Percentiles rank a stretch among this genome's conserved stretches.
These are phyloP conservation scores for Smutsia gigantea DNA, from an alignment of 2,797 vertebrate genomes.

Conservation along the genomic window DNA sequence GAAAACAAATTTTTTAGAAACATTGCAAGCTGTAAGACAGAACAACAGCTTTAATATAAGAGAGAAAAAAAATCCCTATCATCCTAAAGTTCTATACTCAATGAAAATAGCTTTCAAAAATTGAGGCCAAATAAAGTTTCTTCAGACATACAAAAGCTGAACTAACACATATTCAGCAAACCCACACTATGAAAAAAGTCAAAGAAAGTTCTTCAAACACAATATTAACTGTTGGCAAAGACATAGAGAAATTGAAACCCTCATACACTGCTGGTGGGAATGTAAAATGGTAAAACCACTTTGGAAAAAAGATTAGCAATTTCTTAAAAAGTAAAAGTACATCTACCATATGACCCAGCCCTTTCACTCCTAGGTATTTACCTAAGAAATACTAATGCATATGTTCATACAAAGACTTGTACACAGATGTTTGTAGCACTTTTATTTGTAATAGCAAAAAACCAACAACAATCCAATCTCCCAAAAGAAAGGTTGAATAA, in stretches of 20 bases:
- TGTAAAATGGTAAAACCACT: background rate
- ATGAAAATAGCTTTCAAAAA: background rate
- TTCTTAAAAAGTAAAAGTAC: background rate
- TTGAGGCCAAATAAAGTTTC: background rate
- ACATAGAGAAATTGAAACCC: background rate
- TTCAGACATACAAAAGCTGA: background rate
- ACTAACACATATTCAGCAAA: background rate
- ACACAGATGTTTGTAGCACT: background rate
- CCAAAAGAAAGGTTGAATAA: background rate
- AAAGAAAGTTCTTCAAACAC: background rate
- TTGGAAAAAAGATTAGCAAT: background rate
- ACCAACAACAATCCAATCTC: background rate
- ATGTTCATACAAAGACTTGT: background rate
- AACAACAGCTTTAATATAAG: background rate
- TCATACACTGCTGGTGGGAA: background rate
- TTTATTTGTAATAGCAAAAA: background rate
- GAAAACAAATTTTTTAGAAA: slow-evolving; percentile 10
- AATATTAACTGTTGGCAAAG: background rate
- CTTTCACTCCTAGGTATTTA: background rate
- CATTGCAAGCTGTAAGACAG: background rate
- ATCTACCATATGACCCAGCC: background rate
- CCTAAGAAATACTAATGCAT: background rate
- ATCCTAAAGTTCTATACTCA: background rate
- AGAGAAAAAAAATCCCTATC: background rate
- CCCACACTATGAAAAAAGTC: background rate